phyloP scores from a whole-genome alignment of 2,797 vertebrate species.

The Alauda arvensis region DNA sequence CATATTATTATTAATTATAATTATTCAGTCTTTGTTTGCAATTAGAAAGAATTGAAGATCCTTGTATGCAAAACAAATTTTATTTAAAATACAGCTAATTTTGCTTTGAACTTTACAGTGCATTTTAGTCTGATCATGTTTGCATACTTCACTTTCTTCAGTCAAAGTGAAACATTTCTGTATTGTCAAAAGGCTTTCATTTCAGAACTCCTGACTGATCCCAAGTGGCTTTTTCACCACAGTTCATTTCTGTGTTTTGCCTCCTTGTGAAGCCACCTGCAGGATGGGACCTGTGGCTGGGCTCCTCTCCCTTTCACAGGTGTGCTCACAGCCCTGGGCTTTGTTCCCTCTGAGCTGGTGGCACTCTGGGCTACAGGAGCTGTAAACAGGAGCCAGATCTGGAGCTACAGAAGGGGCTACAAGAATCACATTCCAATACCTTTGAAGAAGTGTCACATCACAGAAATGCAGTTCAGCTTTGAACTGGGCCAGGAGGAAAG shows the following conservation, averaged over 20 bases:
- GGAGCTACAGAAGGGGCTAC: neutral
- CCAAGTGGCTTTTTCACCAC: neutral
- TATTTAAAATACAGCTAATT: neutral
- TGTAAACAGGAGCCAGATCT: neutral
- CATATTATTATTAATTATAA: neutral
- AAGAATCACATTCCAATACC: neutral
- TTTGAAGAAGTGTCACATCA: neutral
- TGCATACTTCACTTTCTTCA: neutral
- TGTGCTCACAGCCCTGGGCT: neutral
- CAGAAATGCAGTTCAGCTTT: neutral
- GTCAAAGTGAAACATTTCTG: neutral
- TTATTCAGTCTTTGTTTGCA: neutral
- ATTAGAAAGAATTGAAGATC: neutral
- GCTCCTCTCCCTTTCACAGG: neutral
- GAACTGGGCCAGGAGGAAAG: neutral
- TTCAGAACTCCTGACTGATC: neutral
- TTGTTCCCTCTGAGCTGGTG: neutral
- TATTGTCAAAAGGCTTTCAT: neutral
- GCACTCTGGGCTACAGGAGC: neutral
- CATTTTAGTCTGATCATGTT: neutral
- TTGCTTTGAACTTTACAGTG: neutral
- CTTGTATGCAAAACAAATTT: neutral
- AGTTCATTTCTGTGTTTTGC: neutral
- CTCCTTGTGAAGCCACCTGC: neutral
- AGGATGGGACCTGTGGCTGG: neutral